These are phyloP conservation scores for Heliocidaris erythrogramma DNA, from an alignment of 35 echinoderm and acorn worm species.

Conservation along the genomic window DNA sequence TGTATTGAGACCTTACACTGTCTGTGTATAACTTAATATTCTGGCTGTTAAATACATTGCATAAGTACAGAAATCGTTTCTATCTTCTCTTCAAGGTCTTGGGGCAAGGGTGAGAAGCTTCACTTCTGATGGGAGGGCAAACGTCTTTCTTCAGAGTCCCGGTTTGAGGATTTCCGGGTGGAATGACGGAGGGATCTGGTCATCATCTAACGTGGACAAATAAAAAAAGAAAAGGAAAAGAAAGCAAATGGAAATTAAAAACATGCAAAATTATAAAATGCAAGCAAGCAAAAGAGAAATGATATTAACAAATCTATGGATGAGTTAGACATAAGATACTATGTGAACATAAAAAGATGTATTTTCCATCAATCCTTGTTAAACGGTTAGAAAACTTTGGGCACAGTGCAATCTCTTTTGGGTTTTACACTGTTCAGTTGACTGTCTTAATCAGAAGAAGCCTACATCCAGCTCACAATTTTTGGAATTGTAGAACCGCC, in stretches of 20 bases:
- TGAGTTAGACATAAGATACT: background rate
- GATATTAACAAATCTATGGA: background rate
- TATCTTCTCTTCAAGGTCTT: background rate
- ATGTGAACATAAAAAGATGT: background rate
- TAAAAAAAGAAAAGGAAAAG: slow-evolving; percentile 10
- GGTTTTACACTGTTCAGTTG: too few species aligned
- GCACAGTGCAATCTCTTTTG: too few species aligned
- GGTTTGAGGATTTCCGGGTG: background rate
- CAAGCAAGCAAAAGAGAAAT: background rate
- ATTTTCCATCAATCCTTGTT: too few species aligned
- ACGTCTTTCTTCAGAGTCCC: background rate
- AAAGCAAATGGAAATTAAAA: slow-evolving; percentile 20
- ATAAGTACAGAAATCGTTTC: background rate
- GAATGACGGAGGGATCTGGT: slow-evolving; percentile 21
- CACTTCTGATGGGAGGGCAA: background rate
- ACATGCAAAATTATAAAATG: background rate
- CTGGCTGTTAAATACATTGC: background rate
- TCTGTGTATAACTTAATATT: background rate
- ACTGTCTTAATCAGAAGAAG: too few species aligned
- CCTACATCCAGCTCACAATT: too few species aligned
- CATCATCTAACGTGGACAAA: slow-evolving; percentile 28
- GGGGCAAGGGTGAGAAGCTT: background rate
- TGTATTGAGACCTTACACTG: background rate
- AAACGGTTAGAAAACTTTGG: too few species aligned
- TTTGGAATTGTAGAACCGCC: too few species aligned